Evolutionary conservation across 2,797 vertebrate species (phyloP).

Genomic region (Onychomys leucogaster): DNA sequence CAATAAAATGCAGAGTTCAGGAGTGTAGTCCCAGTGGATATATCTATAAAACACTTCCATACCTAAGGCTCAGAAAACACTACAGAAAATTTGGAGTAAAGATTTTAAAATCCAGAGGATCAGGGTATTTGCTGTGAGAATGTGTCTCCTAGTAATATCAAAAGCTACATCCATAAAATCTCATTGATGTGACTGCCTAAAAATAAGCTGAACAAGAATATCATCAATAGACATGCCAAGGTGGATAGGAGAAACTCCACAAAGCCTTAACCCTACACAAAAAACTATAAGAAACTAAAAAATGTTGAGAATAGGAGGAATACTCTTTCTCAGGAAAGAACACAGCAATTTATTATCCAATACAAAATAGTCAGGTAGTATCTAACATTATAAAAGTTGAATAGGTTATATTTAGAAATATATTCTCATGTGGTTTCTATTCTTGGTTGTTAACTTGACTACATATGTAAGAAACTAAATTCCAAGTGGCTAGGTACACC

Average conservation of each 20-base stretch:
- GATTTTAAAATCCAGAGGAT: not conserved
- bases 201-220: not conserved
- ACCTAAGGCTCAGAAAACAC: not conserved
- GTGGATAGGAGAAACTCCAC: not conserved
- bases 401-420: not conserved
- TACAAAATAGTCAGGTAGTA: too few relatives aligned
- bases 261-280: not conserved
- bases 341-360: too few relatives aligned
- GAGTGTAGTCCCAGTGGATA: not conserved
- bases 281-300: too few relatives aligned
- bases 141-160: not conserved
- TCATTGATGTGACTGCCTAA: not conserved
- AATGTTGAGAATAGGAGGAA: too few relatives aligned
- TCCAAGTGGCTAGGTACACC: not conserved
- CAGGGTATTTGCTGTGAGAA: not conserved
- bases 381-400: not conserved
- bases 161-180: not conserved
- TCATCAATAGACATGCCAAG: not conserved
- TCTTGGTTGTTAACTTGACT: too few relatives aligned
- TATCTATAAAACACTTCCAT: not conserved
- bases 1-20: not conserved
- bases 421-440: too few relatives aligned
- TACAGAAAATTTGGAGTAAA: not conserved
- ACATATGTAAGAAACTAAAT: too few relatives aligned
- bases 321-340: too few relatives aligned